Evolutionary conservation across 2,797 vertebrate species (phyloP).

Genomic region (Pseudomugil tenellus): DNA sequence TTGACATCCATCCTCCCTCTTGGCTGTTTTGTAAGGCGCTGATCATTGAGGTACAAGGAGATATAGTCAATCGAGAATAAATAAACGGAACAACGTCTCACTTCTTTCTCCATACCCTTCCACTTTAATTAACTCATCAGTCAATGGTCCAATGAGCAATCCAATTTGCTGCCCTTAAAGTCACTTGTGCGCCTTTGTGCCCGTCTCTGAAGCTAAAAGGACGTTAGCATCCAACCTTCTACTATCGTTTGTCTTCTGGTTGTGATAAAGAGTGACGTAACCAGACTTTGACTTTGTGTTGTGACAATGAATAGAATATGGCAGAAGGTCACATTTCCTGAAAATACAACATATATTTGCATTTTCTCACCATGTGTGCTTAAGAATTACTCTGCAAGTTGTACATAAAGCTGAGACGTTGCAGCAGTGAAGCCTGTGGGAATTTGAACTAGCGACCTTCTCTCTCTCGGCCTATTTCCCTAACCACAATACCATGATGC

Average conservation of each 20-base stretch:
- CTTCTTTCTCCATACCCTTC: constrained; percentile 64
- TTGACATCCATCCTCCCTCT: constrained; percentile 46
- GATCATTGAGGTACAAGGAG: constrained; percentile 62
- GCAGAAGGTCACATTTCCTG: constrained; percentile 35
- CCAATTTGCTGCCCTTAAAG: constrained; percentile 67
- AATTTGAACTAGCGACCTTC: constrained; percentile 75
- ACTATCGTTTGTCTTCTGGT: constrained; percentile 19
- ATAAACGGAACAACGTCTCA: constrained; percentile 70
- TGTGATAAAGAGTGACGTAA: constrained; percentile 51
- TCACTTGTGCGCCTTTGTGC: constrained; percentile 54
- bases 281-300: constrained; percentile 33
- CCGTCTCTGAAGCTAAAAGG: constrained; percentile 57
- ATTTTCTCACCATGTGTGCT: constrained; percentile 20
- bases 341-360: constrained; percentile 28
- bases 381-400: constrained; percentile 30
- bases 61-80: constrained; percentile 71
- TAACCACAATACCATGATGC: constrained; percentile 72
- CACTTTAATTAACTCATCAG: constrained; percentile 79
- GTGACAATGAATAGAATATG: neutral
- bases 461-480: constrained; percentile 74
- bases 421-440: constrained; percentile 50
- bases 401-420: constrained; percentile 38
- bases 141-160: constrained; percentile 73
- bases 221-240: constrained; percentile 48
- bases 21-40: constrained; percentile 45